These are phyloP conservation scores for Centruroides vittatus DNA, from an alignment of 1,140 invertebrate genomes.

Conservation along the genomic window DNA sequence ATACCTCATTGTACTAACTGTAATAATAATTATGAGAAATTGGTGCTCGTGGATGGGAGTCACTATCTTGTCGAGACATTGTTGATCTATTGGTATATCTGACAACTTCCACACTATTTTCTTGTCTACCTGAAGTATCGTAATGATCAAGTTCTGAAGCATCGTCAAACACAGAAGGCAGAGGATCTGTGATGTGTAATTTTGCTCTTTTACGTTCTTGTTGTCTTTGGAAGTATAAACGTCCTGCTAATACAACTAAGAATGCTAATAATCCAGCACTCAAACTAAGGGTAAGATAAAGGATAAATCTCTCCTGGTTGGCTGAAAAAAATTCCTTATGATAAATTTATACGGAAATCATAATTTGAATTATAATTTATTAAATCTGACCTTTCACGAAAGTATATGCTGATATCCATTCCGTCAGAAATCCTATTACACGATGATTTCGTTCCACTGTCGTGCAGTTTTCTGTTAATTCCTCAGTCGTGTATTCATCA, in stretches of 20 bases:
- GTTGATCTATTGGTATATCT: slow-evolving; percentile 20
- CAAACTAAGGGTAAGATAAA: slow-evolving; percentile 57
- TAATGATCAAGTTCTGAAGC: slow-evolving; percentile 34
- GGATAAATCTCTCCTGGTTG: slow-evolving; percentile 57
- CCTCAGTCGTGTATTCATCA: slow-evolving; percentile 7
- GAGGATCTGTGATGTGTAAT: slow-evolving; percentile 48
- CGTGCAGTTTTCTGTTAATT: slow-evolving; percentile 9
- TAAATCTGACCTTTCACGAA: slow-evolving; percentile 42
- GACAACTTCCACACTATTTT: slow-evolving; percentile 20
- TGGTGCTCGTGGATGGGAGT: slow-evolving; percentile 33
- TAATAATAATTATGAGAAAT: slow-evolving; percentile 40
- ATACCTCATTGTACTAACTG: slow-evolving; percentile 34
- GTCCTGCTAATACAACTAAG: slow-evolving; percentile 46
- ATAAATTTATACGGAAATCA: no score
- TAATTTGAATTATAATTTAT: not conserved
- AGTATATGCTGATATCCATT: slow-evolving; percentile 43
- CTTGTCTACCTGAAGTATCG: slow-evolving; percentile 19
- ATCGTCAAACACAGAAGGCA: slow-evolving; percentile 36
- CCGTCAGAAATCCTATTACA: slow-evolving; percentile 39
- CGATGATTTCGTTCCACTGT: slow-evolving; percentile 10
- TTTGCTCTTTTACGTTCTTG: slow-evolving; percentile 39
- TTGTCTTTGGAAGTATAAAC: slow-evolving; percentile 44
- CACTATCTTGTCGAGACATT: slow-evolving; percentile 22
- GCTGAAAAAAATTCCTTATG: slow-evolving; percentile 35
- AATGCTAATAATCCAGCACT: slow-evolving; percentile 49